Percentiles rank a stretch among this genome's conserved stretches.
These are phyloP conservation scores for Morpho helenor DNA, from an alignment of 2,888 invertebrate genomes.

Conservation along the genomic window DNA sequence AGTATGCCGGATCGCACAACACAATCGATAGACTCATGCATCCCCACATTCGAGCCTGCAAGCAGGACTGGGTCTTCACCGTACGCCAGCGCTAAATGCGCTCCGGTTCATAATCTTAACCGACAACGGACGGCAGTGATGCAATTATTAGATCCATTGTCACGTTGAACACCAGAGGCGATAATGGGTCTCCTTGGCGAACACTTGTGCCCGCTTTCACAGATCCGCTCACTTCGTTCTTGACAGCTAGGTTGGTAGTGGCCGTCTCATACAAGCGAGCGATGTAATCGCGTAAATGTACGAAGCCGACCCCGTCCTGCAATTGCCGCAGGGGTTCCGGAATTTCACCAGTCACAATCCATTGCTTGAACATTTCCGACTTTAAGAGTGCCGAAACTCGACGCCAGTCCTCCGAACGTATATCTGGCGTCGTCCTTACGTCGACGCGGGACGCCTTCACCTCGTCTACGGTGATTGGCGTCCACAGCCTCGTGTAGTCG, in stretches of 20 bases:
- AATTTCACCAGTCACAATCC: conserved; percentile 18
- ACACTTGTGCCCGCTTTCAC: conserved; percentile 41
- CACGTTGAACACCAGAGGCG: conserved; percentile 46
- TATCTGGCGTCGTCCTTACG: conserved; percentile 26
- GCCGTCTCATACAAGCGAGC: conserved; percentile 39
- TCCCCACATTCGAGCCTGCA: conserved; percentile 34
- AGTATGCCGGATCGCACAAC: conserved; percentile 9
- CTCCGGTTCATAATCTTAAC: conserved; percentile 31
- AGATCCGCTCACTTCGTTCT: conserved; percentile 26
- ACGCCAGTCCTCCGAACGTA: conserved; percentile 26
- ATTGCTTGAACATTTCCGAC: conserved; percentile 23
- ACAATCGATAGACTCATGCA: conserved; percentile 38
- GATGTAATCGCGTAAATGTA: conserved; percentile 39
- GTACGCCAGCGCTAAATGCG: conserved; percentile 39
- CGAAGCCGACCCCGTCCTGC: conserved; percentile 37
- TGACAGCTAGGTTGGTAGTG: conserved; percentile 33
- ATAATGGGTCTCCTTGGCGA: conserved; percentile 47
- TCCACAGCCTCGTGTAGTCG: conserved; percentile 12
- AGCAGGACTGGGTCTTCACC: conserved; percentile 48
- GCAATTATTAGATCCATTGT: conserved; percentile 30
- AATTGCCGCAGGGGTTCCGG: conserved; percentile 22
- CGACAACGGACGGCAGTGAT: conserved; percentile 27
- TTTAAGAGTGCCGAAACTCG: conserved; percentile 16
- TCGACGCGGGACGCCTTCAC: conserved; percentile 23
- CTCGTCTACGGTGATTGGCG: conserved; percentile 25